Percentiles rank a stretch among this genome's conserved stretches.
phyloP scores from a whole-genome alignment of 2,797 vertebrate species.

The Iguana delicatissima region DNA sequence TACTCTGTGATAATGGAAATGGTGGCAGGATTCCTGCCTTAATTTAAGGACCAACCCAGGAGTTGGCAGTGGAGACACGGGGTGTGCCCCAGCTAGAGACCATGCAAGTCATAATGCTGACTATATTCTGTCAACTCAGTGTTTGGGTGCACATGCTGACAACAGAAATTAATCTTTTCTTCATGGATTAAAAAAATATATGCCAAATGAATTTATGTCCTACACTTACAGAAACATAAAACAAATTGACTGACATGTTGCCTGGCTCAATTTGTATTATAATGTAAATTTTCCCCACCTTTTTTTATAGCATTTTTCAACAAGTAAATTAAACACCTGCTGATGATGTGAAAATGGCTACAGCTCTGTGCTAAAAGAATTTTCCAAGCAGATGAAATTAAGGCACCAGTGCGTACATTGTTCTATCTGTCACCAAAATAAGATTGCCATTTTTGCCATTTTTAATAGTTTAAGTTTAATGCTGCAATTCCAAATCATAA shows the following conservation, averaged over 20 bases:
- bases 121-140: not conserved
- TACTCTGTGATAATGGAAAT: not conserved
- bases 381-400: not conserved
- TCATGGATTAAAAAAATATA: not conserved
- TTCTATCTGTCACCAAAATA: not conserved
- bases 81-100: not conserved
- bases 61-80: not conserved
- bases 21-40: not conserved
- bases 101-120: not conserved
- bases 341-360: not conserved
- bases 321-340: not conserved
- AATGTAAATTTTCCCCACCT: not conserved
- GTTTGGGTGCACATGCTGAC: not conserved
- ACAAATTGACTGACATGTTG: conserved; percentile 4
- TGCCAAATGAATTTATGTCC: fast-evolving
- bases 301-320: not conserved
- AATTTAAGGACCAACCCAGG: not conserved
- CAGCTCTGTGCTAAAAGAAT: not conserved
- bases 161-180: not conserved
- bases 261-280: not conserved
- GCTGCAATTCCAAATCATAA: no score
- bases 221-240: not conserved
- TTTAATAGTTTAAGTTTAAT: not conserved
- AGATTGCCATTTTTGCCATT: not conserved
- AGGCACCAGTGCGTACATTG: not conserved